Evolutionary conservation across 2,888 invertebrate species (phyloP), one percentile per base, ranked within the genome.

Genomic region (Clepsis dumicolana): DNA sequence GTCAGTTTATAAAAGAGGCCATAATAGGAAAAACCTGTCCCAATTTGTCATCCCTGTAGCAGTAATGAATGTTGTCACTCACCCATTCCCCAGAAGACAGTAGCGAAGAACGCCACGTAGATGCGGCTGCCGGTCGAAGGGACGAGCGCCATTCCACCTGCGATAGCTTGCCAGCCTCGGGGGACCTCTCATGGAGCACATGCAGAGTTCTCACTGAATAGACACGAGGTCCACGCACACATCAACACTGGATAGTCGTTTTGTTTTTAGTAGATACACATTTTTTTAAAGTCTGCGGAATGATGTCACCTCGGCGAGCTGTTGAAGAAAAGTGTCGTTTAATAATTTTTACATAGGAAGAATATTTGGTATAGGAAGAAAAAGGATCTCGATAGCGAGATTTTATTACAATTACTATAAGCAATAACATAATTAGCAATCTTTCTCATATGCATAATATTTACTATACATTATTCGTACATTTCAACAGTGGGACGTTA

Each of bases 21-120:
- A 18, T 7, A 18, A 44, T 18, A 44, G 44, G 18, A 32, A 32
- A 54, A 56, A 24, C 0, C 8, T 18, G 54, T 56, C 56, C 1
- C 21, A 35, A 56, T 56, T 56, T 56, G 56, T 35, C 54, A 54
- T 48, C 21, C 14, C 14, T 54, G 32, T 24, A 56, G n/a, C 24
- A 7, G 56, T 32, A 56, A 56, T 32, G 16, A 56, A 21, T 14
- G 35, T 56, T 56, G 56, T 32, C 70, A 85, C 92, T 91, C 75
- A 93, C 93, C 93, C 84, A 93, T 91, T 75, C 91, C 91, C 92
- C 92, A 93, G 74, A 93, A 90, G 71, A 89, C 85, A 21, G 89
- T 89, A 74, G 90, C 88, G 77, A 92, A 87, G 81, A 93, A 91
- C 59, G 89, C 93, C 89, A 92, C 91, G 72, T 89, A 83, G 77